Percentiles rank a stretch among this genome's conserved stretches.
These are phyloP conservation scores for Pelobates fuscus DNA, from an alignment of 2,113 vertebrate species.

Conservation along the genomic window DNA sequence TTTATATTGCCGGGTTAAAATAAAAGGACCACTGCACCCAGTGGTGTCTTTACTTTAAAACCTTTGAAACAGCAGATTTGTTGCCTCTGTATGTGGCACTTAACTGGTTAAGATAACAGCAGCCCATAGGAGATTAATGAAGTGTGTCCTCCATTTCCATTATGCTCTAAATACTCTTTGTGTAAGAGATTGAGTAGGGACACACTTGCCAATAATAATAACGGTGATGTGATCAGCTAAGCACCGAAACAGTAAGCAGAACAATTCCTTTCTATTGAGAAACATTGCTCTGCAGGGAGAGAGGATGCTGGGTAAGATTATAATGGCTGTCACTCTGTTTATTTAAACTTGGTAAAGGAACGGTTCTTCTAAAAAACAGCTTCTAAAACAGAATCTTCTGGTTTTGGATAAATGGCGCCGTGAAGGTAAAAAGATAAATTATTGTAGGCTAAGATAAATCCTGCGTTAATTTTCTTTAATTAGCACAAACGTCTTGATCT, in stretches of 20 bases:
- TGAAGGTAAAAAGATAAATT: too few species aligned
- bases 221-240: slow-evolving; percentile 49
- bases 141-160: slow-evolving; percentile 57
- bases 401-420: too few species aligned
- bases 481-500: too few species aligned
- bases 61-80: too few species aligned
- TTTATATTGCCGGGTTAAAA: too few species aligned
- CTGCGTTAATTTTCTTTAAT: too few species aligned
- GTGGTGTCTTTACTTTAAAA: too few species aligned
- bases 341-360: background rate
- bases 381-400: too few species aligned
- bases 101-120: slow-evolving; percentile 38
- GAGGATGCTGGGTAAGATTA: background rate
- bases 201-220: slow-evolving; percentile 53
- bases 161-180: slow-evolving; percentile 49
- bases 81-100: background rate
- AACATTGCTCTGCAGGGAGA: slow-evolving; percentile 27
- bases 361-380: too few species aligned
- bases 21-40: too few species aligned
- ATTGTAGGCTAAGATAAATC: too few species aligned
- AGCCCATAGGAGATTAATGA: slow-evolving; percentile 57
- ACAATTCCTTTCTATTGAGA: slow-evolving; percentile 22
- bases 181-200: slow-evolving; percentile 51
- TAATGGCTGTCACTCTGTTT: background rate
- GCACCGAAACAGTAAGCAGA: slow-evolving; percentile 20